Base-by-base conservation (phyloP, 30 jellyfish, hydroid and myxozoan species). In the Catostylus mosaicus region DNA sequence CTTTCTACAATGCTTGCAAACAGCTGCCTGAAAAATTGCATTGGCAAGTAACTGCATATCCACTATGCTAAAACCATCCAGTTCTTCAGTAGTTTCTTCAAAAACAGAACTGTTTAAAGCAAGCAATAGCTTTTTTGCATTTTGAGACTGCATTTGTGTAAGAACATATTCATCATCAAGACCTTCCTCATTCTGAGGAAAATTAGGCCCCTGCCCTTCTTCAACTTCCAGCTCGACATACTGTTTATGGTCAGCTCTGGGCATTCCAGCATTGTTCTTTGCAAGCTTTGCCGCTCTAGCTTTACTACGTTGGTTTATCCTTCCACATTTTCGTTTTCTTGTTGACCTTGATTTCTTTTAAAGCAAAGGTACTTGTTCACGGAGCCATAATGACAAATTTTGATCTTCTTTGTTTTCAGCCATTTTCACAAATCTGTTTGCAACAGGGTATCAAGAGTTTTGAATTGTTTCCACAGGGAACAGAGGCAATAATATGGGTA, bases 401-500 rank as follows among this genome's bases (percentile, higher is more conserved):
- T 52, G 6, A 52, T 52, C 67, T 43, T 43, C 56, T n/a, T n/a
- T n/a, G 16, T 43, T 16, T 43, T 43, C 56, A 43, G 56, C 56
- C 56, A 43, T 43, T 43, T 43, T 16, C 12, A 16, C 56, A 43
- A 43, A 6, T 6, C 8, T 43, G 56, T 16, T 43, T 43, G 56
- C 71, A 6, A 29, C 75, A 63, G 75, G 75, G 75, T 27, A 27
- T 63, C 75, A 63, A 63, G 75, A 46, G 34, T 57, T 22, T 22
- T 57, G n/a, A 19, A n/a, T 5, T 57, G 71, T 27, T 57, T 57
- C 71, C 71, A 57, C 71, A 57, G 34, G 30, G 30, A 24, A 57
- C 30, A 57, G 71, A 57, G 71, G 56, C n/a, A n/a, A 16, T 16
- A 52, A 20, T 20, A 52, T 2, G 3, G 19, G 24, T 20, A 52